These are phyloP conservation scores for Epistrophella euchroma DNA, from an alignment of 2,888 invertebrate genomes.

Conservation along the genomic window DNA sequence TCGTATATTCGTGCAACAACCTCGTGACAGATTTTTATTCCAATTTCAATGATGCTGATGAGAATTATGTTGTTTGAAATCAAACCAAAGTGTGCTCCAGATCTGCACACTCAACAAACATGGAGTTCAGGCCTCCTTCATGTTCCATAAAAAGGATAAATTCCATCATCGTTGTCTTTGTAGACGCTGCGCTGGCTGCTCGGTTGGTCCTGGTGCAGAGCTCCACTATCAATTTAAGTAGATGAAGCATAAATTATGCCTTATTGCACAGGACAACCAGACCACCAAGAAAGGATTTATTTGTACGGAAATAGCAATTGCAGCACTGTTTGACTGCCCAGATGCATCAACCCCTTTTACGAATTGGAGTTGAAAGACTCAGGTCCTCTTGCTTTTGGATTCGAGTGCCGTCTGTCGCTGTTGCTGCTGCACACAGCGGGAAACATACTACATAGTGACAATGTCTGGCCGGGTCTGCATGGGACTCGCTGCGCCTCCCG, in stretches of 20 bases:
- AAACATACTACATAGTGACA: conserved; percentile 30
- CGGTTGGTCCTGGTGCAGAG: background rate
- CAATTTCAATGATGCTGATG: conserved; percentile 59
- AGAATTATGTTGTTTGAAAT: conserved; percentile 60
- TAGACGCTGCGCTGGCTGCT: background rate
- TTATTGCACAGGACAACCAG: conserved; percentile 64
- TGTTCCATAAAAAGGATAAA: conserved; percentile 61
- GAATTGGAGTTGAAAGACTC: conserved; percentile 70
- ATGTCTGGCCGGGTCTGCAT: conserved; percentile 51
- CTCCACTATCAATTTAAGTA: conserved; percentile 64
- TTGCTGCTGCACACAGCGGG: conserved; percentile 38
- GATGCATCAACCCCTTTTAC: conserved; percentile 62
- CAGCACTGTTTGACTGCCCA: conserved; percentile 46
- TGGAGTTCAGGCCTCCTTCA: conserved; percentile 23
- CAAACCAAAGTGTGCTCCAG: conserved; percentile 65
- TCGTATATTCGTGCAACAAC: conserved; percentile 47
- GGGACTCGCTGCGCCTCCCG: conserved; percentile 4
- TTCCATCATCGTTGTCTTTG: conserved; percentile 41
- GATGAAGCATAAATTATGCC: conserved; percentile 72
- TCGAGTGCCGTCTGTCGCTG: conserved; percentile 44
- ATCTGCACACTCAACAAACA: conserved; percentile 66
- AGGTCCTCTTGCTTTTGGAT: conserved; percentile 45
- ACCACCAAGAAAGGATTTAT: conserved; percentile 39
- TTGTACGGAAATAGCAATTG: conserved; percentile 61
- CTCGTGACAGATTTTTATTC: conserved; percentile 51